Evolutionary conservation across 2,888 invertebrate genomes (phyloP), one percentile per base, ranked within the genome.

Genomic region (Eucriotettix oculatus): DNA sequence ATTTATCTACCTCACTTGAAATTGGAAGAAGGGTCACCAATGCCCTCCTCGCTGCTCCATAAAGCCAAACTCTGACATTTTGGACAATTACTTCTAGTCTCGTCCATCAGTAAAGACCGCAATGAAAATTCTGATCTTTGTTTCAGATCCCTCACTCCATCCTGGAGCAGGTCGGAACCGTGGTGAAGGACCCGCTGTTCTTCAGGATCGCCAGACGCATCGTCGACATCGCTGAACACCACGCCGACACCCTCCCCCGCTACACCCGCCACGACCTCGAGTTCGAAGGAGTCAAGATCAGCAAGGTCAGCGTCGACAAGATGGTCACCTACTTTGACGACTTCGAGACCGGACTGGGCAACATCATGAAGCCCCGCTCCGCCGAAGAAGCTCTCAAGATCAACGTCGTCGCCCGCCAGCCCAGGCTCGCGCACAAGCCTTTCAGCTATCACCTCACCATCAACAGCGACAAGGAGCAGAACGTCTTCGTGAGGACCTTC

Each of bases 151-250:
- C 29, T 29, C 29, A 29, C 29, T 29, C 29, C 29, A 29, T 29
- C 1, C 72, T 85, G 65, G 81, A 85, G 67, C 75, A 77, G 64
- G 82, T 79, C 68, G 79, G 80, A 68, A 84, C 85, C 10, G 79
- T 82, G 66, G 73, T 85, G 64, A 83, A 86, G 64, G 87, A 87
- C 69, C 87, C 87, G 29, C 77, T 84, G 54, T 86, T 85, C 78
- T 88, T 83, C 71, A 79, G 80, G 59, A 66, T 68, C 65, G 73
- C 86, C 62, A 82, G 84, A 71, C 80, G 80, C 61, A 75, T 85
- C 63, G 68, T 78, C 52, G 71, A 78, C 61, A 74, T 69, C 52
- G 70, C 82, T 68, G 71, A 75, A 64, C 76, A 80, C 54, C 85
- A 82, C 76, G 84, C 84, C 68, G 69, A 72, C 64, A 77, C 77